Evolutionary conservation across 2,113 vertebrate genomes (phyloP).

Genomic region (Sciurus niger): DNA sequence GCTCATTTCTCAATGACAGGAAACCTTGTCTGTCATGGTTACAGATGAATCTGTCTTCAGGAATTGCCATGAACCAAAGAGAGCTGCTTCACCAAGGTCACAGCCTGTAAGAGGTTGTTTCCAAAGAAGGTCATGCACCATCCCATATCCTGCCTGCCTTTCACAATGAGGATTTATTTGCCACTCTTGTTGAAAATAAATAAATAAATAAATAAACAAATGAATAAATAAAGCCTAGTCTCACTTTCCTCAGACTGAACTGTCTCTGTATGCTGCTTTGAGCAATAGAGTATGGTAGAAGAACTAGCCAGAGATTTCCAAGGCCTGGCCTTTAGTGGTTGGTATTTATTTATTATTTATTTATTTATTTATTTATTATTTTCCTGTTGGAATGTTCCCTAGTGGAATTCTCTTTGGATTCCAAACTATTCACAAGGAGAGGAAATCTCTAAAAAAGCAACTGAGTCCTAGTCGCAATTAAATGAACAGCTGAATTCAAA

Average conservation of each 20-base stretch:
- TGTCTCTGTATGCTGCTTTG: not conserved
- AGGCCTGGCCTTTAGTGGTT: not conserved
- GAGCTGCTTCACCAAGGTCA: too few relatives aligned
- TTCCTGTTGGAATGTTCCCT: too few relatives aligned
- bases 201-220: not conserved
- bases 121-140: accelerated
- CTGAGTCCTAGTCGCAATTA: not conserved
- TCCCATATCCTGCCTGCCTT: not conserved
- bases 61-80: not conserved
- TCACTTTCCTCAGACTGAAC: not conserved
- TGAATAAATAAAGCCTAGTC: not conserved
- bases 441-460: not conserved
- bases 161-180: not conserved
- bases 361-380: not conserved
- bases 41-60: not conserved
- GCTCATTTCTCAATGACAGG: not conserved
- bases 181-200: not conserved
- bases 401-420: not conserved
- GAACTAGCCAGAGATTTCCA: not conserved
- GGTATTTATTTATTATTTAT: not conserved
- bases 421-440: not conserved
- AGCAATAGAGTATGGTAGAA: not conserved
- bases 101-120: accelerated
- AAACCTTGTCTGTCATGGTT: not conserved
- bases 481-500: not conserved